phyloP scores from a whole-genome alignment of 2,888 invertebrate species.

The Callimorpha dominula region DNA sequence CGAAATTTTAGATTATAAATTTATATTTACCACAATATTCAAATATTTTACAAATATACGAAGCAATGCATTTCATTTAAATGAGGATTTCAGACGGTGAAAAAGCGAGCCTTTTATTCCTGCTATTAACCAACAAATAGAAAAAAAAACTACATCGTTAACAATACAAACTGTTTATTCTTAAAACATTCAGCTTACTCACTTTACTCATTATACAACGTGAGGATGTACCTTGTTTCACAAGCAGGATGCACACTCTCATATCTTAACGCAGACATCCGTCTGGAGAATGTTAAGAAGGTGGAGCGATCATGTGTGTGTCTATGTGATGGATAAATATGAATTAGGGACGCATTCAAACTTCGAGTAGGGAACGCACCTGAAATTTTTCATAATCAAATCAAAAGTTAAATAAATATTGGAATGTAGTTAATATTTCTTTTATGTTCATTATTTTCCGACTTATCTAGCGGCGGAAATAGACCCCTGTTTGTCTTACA shows the following conservation, averaged over 20 bases:
- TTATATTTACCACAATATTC: neutral
- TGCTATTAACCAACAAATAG: neutral
- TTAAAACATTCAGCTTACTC: conserved; percentile 5
- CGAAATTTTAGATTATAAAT: neutral
- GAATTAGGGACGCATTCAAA: neutral
- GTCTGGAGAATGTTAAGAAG: conserved; percentile 29
- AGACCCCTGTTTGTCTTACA: too few relatives aligned
- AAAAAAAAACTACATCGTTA: neutral
- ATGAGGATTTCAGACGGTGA: neutral
- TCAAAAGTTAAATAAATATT: too few relatives aligned
- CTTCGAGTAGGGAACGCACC: too few relatives aligned
- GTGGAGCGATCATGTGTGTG: neutral
- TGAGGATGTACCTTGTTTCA: conserved; percentile 69
- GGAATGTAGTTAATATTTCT: too few relatives aligned
- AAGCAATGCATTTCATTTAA: neutral
- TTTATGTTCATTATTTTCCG: too few relatives aligned
- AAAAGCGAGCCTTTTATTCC: neutral
- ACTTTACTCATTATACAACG: conserved; percentile 25
- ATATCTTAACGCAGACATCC: conserved; percentile 72
- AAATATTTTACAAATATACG: neutral
- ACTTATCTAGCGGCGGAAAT: too few relatives aligned
- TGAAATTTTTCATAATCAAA: too few relatives aligned
- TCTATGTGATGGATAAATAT: neutral
- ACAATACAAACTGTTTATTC: neutral
- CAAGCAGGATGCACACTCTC: conserved; percentile 65